Conservation (phyloP, 2,888 invertebrate species). For the Onchidella celtica region DNA sequence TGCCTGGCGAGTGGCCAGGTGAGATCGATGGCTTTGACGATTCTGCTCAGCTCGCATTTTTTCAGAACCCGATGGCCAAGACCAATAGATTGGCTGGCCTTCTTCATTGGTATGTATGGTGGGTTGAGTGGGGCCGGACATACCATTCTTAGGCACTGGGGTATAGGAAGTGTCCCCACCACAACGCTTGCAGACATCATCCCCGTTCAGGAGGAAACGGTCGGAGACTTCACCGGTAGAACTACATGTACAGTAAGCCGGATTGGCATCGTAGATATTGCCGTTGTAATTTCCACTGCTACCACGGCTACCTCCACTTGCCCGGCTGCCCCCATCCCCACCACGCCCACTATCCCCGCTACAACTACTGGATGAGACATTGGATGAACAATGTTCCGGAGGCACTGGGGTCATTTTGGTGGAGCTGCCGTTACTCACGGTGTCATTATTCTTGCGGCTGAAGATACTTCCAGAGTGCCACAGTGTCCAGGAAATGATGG, state of each 20-base stretch:
- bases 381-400: not conserved
- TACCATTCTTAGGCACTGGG: not conserved
- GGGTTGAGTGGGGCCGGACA: not conserved
- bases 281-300: not conserved
- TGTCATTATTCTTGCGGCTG: not conserved
- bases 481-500: constrained; percentile 90
- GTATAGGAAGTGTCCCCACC: not conserved
- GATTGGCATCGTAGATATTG: not conserved
- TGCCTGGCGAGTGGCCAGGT: not conserved
- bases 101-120: not conserved
- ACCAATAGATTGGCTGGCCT: constrained; percentile 4
- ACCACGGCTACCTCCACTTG: not conserved
- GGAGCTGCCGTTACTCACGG: not conserved
- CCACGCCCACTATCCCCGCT: not conserved
- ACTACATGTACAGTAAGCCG: not conserved
- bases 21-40: not conserved
- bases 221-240: not conserved
- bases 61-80: constrained; percentile 14
- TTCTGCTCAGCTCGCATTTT: not conserved
- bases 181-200: not conserved
- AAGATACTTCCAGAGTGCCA: constrained; percentile 82
- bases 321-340: not conserved
- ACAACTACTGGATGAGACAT: constrained; percentile 4
- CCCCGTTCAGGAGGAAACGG: not conserved
- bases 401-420: not conserved